phyloP scores from a whole-genome alignment of 2,113 vertebrate genomes.

The Nothobranchius kuhntae region DNA sequence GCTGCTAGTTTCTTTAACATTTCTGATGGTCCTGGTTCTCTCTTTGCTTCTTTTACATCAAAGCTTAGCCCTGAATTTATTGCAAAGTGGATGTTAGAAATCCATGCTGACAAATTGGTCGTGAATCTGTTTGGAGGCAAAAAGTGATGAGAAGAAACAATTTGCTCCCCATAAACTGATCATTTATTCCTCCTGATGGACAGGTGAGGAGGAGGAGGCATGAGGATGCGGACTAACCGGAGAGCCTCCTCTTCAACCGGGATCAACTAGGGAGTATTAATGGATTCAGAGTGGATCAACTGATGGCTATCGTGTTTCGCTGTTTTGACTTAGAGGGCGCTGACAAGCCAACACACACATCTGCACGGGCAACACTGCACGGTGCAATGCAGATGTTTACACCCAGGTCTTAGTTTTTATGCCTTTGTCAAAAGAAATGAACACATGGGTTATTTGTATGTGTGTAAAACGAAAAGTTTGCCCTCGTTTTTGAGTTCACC shows the following conservation, averaged over 20 bases:
- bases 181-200: conserved; percentile 15
- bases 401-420: conserved; percentile 38
- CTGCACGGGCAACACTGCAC: conserved; percentile 48
- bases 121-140: neutral
- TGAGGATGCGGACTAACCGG: conserved; percentile 43
- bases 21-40: no score
- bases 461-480: neutral
- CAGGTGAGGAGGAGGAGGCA: conserved; percentile 53
- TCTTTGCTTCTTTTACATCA: no score
- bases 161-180: neutral
- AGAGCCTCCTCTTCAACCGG: conserved; percentile 59
- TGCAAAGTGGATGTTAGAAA: no score
- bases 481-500: conserved; percentile 22
- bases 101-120: no score
- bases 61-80: no score
- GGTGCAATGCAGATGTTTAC: conserved; percentile 76
- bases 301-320: conserved; percentile 69
- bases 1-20: no score
- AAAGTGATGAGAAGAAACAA: neutral
- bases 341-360: conserved; percentile 54
- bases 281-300: conserved; percentile 74
- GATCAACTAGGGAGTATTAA: conserved; percentile 71
- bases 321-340: conserved; percentile 59
- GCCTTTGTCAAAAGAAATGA: neutral
- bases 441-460: neutral